phyloP scores from a whole-genome alignment of 2,888 invertebrate species.

The Himalopsyche japonica region DNA sequence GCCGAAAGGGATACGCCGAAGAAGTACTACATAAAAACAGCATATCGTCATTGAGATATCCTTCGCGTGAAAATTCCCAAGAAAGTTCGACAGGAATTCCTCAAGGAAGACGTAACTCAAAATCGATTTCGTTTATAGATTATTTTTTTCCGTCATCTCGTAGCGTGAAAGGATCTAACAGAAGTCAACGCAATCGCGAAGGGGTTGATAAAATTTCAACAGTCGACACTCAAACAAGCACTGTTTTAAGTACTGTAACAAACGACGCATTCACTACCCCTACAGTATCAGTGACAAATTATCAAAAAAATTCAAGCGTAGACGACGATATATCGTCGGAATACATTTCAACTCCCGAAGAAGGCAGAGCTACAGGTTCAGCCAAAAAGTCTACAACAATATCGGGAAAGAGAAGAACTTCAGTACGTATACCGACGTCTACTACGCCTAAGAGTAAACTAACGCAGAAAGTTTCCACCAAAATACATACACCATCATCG shows the following conservation, averaged over 20 bases:
- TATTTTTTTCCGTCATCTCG: constrained; percentile 59
- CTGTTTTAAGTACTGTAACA: constrained; percentile 32
- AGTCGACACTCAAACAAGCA: constrained; percentile 50
- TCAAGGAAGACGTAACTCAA: constrained; percentile 45
- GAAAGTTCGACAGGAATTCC: constrained; percentile 43
- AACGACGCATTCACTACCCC: constrained; percentile 44
- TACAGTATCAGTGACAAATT: constrained; percentile 48
- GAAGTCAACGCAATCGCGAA: constrained; percentile 50
- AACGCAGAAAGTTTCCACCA: constrained; percentile 32
- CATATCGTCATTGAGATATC: not conserved
- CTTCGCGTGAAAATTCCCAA: not conserved
- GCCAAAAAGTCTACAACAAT: constrained; percentile 26
- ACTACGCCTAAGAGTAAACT: constrained; percentile 37
- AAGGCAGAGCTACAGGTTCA: constrained; percentile 37
- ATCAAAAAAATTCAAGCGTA: constrained; percentile 37
- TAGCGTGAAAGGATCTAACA: constrained; percentile 57
- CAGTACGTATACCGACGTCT: constrained; percentile 6
- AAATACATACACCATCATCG: constrained; percentile 9
- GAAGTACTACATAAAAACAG: constrained; percentile 42
- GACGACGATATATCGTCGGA: constrained; percentile 49
- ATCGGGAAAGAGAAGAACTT: constrained; percentile 23
- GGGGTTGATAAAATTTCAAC: constrained; percentile 51
- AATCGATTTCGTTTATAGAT: constrained; percentile 58
- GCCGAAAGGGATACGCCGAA: constrained; percentile 49
- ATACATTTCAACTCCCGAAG: constrained; percentile 32